A percentile compares a stretch with the other conserved stretches of the same genome.
phyloP scores from a whole-genome alignment of 2,113 vertebrate genomes.

The Cinclus cinclus region DNA sequence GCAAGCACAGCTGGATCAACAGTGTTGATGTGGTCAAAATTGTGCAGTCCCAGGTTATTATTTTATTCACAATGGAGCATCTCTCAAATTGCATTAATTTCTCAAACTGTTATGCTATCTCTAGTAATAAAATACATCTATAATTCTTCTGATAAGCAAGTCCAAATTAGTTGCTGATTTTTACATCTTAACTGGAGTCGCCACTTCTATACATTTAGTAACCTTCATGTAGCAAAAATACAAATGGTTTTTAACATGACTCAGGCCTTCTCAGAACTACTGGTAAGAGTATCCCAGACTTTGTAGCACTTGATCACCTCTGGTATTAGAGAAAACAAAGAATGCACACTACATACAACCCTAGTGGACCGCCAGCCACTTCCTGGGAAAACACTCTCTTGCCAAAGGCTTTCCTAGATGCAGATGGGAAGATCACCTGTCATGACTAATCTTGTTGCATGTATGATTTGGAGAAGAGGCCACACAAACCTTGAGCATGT shows the following conservation, averaged over 20 bases:
- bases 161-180: not conserved
- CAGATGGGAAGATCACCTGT: not conserved
- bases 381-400: not conserved
- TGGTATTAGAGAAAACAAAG: accelerated
- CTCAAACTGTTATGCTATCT: not conserved
- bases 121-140: not conserved
- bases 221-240: not conserved
- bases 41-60: not conserved
- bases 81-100: not conserved
- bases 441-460: accelerated
- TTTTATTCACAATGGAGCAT: not conserved
- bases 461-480: not conserved
- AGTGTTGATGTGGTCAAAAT: not conserved
- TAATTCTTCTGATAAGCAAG: not conserved
- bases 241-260: not conserved
- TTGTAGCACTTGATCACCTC: no score
- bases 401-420: not conserved
- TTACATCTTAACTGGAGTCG: not conserved
- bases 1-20: not conserved
- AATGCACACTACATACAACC: accelerated
- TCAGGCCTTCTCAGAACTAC: not conserved
- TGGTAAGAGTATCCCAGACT: not conserved
- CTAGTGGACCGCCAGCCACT: accelerated
- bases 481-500: not conserved
- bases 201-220: not conserved